These are phyloP conservation scores for Lates calcarifer DNA, from an alignment of 2,113 vertebrate species.

Conservation along the genomic window DNA sequence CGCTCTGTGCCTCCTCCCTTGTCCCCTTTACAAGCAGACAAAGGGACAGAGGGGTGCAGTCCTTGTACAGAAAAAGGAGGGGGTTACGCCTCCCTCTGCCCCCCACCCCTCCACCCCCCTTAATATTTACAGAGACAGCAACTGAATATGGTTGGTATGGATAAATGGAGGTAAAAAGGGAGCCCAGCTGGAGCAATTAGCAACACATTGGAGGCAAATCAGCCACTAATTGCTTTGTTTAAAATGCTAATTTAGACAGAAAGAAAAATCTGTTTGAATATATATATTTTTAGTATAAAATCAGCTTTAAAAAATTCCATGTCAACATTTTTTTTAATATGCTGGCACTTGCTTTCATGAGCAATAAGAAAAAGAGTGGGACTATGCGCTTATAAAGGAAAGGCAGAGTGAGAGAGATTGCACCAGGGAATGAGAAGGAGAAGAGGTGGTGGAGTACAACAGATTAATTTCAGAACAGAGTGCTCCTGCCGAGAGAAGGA, in stretches of 20 bases:
- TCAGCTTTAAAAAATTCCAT: neutral
- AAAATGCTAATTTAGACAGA: neutral
- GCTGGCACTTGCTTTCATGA: constrained; percentile 21
- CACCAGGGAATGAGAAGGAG: constrained; percentile 49
- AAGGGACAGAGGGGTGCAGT: constrained; percentile 80
- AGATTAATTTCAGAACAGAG: constrained; percentile 82
- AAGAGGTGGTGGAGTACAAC: constrained; percentile 75
- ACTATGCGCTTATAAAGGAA: constrained; percentile 44
- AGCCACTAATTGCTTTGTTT: constrained; percentile 5
- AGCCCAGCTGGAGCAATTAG: neutral
- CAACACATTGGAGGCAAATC: neutral
- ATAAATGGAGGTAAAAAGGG: constrained; percentile 5
- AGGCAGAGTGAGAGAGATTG: constrained; percentile 48
- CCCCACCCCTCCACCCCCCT: constrained; percentile 19
- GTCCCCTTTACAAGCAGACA: constrained; percentile 79
- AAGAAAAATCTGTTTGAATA: neutral
- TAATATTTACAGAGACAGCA: constrained; percentile 54
- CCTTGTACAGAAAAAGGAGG: constrained; percentile 75
- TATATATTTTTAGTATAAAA: neutral
- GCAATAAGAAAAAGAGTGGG: constrained; percentile 23
- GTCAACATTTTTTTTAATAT: constrained; percentile 31
- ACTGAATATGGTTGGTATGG: constrained; percentile 21
- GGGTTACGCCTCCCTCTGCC: constrained; percentile 46
- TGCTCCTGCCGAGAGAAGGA: constrained; percentile 70
- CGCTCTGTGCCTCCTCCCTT: constrained; percentile 63